Percentiles rank a stretch among this genome's conserved stretches.
These are phyloP conservation scores for Porphyrio hochstetteri DNA, from an alignment of 2,113 vertebrate genomes.

Conservation along the genomic window DNA sequence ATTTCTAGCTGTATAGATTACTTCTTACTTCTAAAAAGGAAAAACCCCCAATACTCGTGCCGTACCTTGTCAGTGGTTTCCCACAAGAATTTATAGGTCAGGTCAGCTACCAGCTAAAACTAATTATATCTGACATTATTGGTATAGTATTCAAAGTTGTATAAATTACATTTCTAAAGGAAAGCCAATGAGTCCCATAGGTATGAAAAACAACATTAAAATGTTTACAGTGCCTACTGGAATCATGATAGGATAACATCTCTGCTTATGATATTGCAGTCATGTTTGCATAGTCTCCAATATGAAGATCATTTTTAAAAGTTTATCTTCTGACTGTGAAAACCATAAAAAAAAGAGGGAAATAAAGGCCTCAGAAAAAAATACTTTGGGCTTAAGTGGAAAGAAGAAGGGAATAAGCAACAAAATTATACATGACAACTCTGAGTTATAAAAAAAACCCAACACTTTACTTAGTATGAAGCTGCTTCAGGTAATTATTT, in stretches of 20 bases:
- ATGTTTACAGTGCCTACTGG: background rate
- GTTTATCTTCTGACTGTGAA: background rate
- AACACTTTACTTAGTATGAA: background rate
- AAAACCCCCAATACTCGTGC: background rate
- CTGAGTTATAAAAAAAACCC: background rate
- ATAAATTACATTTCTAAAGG: slow-evolving; percentile 19
- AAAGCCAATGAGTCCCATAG: background rate
- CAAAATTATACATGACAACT: background rate
- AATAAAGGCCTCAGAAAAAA: background rate
- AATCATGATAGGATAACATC: background rate
- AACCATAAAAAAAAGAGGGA: background rate
- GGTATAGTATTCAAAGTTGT: background rate
- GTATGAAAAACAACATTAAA: background rate
- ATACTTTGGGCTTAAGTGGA: background rate
- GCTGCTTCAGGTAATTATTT: background rate
- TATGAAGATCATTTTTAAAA: background rate
- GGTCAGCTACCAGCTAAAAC: background rate
- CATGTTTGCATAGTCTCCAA: background rate
- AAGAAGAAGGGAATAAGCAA: background rate
- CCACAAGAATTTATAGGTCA: slow-evolving; percentile 5
- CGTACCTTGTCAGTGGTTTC: background rate
- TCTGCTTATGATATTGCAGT: background rate
- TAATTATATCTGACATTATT: background rate
- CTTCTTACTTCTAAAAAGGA: background rate
- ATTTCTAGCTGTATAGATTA: background rate